Evolutionary conservation across 2,113 vertebrate genomes (phyloP).

Genomic region (Arvicanthis niloticus): DNA sequence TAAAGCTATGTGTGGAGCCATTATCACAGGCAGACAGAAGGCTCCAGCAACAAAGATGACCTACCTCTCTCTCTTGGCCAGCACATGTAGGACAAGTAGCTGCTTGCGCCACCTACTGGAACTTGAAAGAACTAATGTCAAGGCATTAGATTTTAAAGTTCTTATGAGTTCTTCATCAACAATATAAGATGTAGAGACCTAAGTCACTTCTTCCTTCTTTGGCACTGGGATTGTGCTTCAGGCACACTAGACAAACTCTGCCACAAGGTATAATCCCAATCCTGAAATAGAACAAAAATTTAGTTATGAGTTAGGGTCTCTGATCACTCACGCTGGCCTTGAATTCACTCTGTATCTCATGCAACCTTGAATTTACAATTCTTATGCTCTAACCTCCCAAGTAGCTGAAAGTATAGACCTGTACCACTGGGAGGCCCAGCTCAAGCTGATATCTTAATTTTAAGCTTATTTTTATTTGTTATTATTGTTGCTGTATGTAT

Average conservation of each 20-base stretch:
- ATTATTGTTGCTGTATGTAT: background rate
- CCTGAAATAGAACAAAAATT: background rate
- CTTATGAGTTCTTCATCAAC: background rate
- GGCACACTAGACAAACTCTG: background rate
- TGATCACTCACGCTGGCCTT: background rate
- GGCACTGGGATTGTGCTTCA: background rate
- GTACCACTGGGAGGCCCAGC: too few species aligned
- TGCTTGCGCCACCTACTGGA: slow-evolving; percentile 77
- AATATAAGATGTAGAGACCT: background rate
- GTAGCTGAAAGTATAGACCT: background rate
- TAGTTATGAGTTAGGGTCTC: background rate
- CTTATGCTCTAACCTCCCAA: background rate
- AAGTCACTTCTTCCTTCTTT: background rate
- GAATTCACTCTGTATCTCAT: background rate
- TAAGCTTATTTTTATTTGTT: background rate
- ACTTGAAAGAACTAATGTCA: slow-evolving; percentile 57
- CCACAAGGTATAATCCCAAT: background rate
- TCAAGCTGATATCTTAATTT: background rate
- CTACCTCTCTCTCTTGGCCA: background rate
- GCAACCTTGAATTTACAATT: background rate
- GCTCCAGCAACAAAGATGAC: background rate
- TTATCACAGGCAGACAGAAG: background rate
- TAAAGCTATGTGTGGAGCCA: background rate
- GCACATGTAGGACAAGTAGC: background rate
- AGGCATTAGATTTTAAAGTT: background rate